Evolutionary conservation across 2,113 vertebrate genomes (phyloP).

Genomic region (Ranitomeya imitator): DNA sequence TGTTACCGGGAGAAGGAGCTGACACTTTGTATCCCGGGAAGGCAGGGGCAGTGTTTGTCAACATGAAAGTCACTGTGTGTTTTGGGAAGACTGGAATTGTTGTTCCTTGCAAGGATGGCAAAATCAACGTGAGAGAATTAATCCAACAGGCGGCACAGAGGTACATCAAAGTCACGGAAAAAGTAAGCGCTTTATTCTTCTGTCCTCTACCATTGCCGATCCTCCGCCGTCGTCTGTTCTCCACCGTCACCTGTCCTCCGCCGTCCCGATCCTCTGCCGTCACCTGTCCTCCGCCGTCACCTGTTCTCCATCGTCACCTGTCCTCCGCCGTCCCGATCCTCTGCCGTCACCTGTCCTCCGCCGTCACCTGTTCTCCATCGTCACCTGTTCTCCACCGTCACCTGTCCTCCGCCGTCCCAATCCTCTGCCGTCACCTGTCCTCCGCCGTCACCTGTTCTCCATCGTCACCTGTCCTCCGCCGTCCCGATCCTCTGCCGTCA

Average conservation of each 20-base stretch:
- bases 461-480: too few species aligned
- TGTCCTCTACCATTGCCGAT: neutral
- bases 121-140: constrained; percentile 85
- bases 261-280: too few species aligned
- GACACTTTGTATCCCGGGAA: neutral
- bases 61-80: constrained; percentile 93
- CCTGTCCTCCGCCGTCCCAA: neutral
- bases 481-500: too few species aligned
- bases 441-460: too few species aligned
- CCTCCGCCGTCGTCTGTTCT: neutral
- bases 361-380: too few species aligned
- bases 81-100: constrained; percentile 91
- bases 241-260: neutral
- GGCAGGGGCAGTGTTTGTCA: neutral
- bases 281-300: too few species aligned
- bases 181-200: constrained; percentile 71
- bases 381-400: neutral
- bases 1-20: constrained; percentile 25
- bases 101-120: constrained; percentile 91
- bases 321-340: too few species aligned
- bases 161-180: constrained; percentile 87
- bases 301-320: too few species aligned
- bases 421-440: too few species aligned
- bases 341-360: too few species aligned
- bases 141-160: constrained; percentile 90